phyloP scores from a whole-genome alignment of 1,140 invertebrate genomes.

The Drosophila bifasciata region DNA sequence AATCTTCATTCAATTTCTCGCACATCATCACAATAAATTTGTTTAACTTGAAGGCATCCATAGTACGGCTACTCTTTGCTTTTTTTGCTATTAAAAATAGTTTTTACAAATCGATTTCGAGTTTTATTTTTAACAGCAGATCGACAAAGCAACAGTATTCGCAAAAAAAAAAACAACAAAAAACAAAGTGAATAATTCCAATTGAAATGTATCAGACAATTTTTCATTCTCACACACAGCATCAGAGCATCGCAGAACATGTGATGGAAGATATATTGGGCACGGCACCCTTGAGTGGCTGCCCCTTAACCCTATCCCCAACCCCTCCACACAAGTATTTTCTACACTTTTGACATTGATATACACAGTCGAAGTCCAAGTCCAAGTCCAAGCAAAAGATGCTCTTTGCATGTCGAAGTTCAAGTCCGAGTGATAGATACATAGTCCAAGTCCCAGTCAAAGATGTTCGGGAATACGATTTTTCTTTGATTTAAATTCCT shows the following conservation, averaged over 20 bases:
- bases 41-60: conserved; percentile 43
- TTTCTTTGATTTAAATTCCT: conserved; percentile 10
- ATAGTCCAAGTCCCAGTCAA: too few relatives aligned
- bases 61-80: conserved; percentile 27
- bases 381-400: neutral
- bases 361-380: conserved; percentile 8
- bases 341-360: conserved; percentile 11
- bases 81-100: conserved; percentile 72
- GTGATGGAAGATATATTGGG: conserved; percentile 18
- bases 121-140: conserved; percentile 53
- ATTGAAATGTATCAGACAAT: conserved; percentile 75
- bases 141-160: conserved; percentile 11
- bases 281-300: conserved; percentile 11
- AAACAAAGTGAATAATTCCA: conserved; percentile 58
- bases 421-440: too few relatives aligned
- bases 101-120: conserved; percentile 67
- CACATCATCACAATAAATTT: conserved; percentile 73
- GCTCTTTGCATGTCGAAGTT: conserved; percentile 1
- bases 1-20: conserved; percentile 68
- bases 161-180: conserved; percentile 4
- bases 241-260: neutral
- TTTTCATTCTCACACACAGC: conserved; percentile 48
- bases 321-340: conserved; percentile 1
- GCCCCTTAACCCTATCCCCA: too few relatives aligned
- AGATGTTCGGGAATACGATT: too few relatives aligned